Percentiles rank a stretch among this genome's conserved stretches.
Conservation (phyloP, 2,888 invertebrate species). For the Drosophila colorata region DNA sequence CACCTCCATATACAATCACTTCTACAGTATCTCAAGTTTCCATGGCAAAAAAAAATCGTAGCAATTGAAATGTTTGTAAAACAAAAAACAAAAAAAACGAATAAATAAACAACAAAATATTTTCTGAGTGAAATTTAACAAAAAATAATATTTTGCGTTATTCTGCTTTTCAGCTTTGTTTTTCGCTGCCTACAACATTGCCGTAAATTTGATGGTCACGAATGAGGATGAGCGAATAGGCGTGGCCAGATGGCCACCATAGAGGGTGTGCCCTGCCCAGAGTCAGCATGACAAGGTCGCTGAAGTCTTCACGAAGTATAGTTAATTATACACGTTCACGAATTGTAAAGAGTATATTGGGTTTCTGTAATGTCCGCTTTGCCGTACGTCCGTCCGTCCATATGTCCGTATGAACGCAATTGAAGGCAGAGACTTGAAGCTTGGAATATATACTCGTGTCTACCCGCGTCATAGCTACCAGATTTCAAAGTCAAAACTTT, state of each 20-base stretch:
- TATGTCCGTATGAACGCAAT: too few relatives aligned
- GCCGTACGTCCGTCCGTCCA: too few relatives aligned
- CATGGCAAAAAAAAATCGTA: slow-evolving; percentile 67
- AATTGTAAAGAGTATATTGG: too few relatives aligned
- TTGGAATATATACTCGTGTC: too few relatives aligned
- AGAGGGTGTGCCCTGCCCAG: slow-evolving; percentile 12
- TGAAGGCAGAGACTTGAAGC: too few relatives aligned
- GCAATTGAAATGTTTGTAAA: slow-evolving; percentile 65
- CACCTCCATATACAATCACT: slow-evolving; percentile 2
- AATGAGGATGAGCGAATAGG: neutral
- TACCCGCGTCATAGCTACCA: too few relatives aligned
- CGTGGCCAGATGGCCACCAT: slow-evolving; percentile 14
- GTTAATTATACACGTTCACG: too few relatives aligned
- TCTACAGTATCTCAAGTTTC: slow-evolving; percentile 36
- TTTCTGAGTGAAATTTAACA: slow-evolving; percentile 16
- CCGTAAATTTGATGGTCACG: neutral
- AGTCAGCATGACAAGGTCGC: neutral
- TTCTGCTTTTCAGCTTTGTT: slow-evolving; percentile 6
- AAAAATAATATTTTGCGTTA: slow-evolving; percentile 12
- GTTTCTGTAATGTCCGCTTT: too few relatives aligned
- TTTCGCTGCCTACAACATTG: slow-evolving; percentile 1
- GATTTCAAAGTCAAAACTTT: too few relatives aligned
- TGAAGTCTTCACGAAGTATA: too few relatives aligned
- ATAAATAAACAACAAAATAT: slow-evolving; percentile 25
- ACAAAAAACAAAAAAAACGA: slow-evolving; percentile 24